Conservation (phyloP, 1,140 invertebrate genomes). For the Pararge aegeria region DNA sequence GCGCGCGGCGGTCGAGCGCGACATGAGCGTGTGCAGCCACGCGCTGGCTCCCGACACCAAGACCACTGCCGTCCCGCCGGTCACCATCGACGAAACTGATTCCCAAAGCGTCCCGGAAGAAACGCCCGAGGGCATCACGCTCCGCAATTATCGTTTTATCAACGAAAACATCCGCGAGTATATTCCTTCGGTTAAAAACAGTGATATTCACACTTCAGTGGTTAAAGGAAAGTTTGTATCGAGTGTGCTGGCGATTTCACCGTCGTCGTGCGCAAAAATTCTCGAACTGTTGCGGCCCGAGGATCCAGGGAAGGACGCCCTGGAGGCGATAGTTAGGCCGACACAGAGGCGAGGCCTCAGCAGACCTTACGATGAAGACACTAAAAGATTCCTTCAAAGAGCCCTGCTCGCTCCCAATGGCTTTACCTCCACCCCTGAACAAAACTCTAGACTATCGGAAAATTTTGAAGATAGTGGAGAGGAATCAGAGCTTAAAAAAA, state of each 20-base stretch:
- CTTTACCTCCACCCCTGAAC: conserved; percentile 31
- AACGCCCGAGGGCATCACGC: conserved; percentile 54
- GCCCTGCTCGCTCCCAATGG: conserved; percentile 48
- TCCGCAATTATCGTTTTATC: conserved; percentile 60
- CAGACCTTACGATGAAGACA: conserved; percentile 65
- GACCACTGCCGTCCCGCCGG: conserved; percentile 4
- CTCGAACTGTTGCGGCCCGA: conserved; percentile 64
- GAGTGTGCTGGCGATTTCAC: conserved; percentile 52
- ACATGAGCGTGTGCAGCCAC: conserved; percentile 41
- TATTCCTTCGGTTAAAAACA: conserved; percentile 40
- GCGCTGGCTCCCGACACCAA: conserved; percentile 24
- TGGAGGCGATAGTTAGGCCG: conserved; percentile 70
- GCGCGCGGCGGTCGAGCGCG: conserved; percentile 47
- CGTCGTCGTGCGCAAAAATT: conserved; percentile 59
- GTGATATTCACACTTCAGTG: conserved; percentile 57
- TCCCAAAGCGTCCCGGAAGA: not conserved
- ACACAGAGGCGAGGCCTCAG: conserved; percentile 51
- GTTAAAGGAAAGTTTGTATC: conserved; percentile 56
- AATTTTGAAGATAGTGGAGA: conserved; percentile 8
- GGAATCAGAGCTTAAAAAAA: conserved; percentile 7
- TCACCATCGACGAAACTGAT: not conserved
- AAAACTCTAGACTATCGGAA: conserved; percentile 25
- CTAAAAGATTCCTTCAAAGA: conserved; percentile 56
- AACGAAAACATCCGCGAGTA: conserved; percentile 56
- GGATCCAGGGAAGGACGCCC: conserved; percentile 57